Conservation (phyloP, 2,113 vertebrate species). For the Verasper variegatus region DNA sequence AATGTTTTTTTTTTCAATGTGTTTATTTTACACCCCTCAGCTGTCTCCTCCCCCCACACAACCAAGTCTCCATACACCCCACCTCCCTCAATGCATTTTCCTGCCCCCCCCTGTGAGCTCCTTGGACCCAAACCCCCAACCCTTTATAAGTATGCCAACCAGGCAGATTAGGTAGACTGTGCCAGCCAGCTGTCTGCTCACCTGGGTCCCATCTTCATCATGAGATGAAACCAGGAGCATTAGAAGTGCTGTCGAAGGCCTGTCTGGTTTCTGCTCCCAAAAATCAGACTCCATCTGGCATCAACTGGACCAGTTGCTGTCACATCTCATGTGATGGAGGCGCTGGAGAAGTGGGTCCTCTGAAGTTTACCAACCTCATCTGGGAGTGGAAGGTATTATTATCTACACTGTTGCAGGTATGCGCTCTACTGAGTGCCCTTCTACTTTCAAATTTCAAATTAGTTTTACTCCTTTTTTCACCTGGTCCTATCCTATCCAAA, state of each 20-base stretch:
- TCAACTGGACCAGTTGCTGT: too few species aligned
- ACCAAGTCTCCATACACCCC: not conserved
- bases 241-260: not conserved
- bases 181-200: not conserved
- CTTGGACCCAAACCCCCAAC: not conserved
- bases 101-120: not conserved
- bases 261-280: not conserved
- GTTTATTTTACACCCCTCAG: not conserved
- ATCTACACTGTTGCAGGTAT: too few species aligned
- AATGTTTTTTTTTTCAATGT: not conserved
- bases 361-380: too few species aligned
- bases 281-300: not conserved
- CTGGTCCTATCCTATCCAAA: too few species aligned
- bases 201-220: not conserved
- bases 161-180: not conserved
- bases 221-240: not conserved
- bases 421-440: too few species aligned
- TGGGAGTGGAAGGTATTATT: too few species aligned
- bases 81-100: not conserved
- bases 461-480: too few species aligned
- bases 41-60: not conserved
- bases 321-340: too few species aligned
- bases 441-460: too few species aligned
- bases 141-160: not conserved
- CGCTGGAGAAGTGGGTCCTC: too few species aligned